Conservation (phyloP, 1,140 invertebrate genomes). For the Parasteatoda tepidariorum region DNA sequence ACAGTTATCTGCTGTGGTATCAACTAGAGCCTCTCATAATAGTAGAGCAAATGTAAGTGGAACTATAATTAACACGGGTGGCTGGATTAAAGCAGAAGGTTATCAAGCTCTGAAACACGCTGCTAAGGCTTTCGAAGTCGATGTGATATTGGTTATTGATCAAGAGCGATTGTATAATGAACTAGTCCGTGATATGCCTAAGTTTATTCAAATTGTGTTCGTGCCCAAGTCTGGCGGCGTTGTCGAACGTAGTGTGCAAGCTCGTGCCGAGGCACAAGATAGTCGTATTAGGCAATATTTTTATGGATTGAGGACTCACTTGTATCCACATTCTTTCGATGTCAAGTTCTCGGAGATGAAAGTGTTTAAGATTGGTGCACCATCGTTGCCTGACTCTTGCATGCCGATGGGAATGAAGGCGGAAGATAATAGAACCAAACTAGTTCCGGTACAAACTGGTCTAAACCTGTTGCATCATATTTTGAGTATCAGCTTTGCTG, state of each 20-base stretch:
- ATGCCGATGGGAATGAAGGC: constrained; percentile 94
- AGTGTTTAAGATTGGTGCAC: constrained; percentile 95
- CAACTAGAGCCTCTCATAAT: constrained; percentile 38
- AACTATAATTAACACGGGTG: constrained; percentile 98
- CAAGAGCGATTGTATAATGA: constrained; percentile 97
- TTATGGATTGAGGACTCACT: constrained; percentile 82
- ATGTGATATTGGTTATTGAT: constrained; percentile 95
- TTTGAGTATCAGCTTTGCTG: constrained; percentile 80
- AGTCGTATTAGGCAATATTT: constrained; percentile 92
- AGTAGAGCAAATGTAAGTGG: constrained; percentile 75
- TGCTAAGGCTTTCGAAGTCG: constrained; percentile 94
- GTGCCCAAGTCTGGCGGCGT: constrained; percentile 95
- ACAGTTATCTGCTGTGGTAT: constrained; percentile 75
- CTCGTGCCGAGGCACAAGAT: constrained; percentile 82
- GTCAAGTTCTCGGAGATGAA: constrained; percentile 87
- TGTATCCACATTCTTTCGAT: constrained; percentile 94
- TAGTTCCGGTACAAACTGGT: constrained; percentile 78
- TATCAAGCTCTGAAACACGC: constrained; percentile 76
- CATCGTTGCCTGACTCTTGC: constrained; percentile 90
- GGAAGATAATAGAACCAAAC: constrained; percentile 89
- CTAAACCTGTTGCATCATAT: constrained; percentile 84
- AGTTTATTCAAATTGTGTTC: constrained; percentile 92
- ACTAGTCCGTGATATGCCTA: constrained; percentile 90
- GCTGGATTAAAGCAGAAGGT: constrained; percentile 80
- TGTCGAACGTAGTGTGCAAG: constrained; percentile 82